A percentile compares a stretch with the other conserved stretches of the same genome.
Evolutionary conservation across 1,140 invertebrate species (phyloP).

Genomic region (Drosophila repletoides): DNA sequence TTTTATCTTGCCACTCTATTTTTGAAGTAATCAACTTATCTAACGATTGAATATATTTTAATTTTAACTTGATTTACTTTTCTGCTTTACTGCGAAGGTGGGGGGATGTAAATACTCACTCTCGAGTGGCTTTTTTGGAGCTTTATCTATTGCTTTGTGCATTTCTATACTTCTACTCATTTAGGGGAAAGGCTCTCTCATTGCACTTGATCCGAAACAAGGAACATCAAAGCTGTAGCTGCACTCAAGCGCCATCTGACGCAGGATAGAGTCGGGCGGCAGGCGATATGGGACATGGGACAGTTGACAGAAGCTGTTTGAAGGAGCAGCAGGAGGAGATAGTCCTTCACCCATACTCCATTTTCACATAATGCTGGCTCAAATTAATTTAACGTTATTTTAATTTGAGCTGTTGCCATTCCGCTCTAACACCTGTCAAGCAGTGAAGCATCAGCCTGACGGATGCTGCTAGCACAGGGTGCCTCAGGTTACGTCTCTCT

Average conservation of each 20-base stretch:
- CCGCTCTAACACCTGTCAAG: constrained; percentile 33
- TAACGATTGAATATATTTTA: too few relatives aligned
- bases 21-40: too few relatives aligned
- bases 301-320: too few relatives aligned
- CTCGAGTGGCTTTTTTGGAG: not conserved
- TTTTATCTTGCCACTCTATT: not conserved
- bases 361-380: constrained; percentile 53
- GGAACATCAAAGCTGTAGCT: constrained; percentile 11
- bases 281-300: too few relatives aligned
- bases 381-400: constrained; percentile 80
- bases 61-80: too few relatives aligned
- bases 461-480: constrained; percentile 57
- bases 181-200: constrained; percentile 6
- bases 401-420: constrained; percentile 62
- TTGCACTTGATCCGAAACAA: constrained; percentile 22
- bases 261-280: constrained; percentile 1
- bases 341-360: not conserved
- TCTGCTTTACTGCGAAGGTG: too few relatives aligned
- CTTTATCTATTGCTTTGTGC: constrained; percentile 26
- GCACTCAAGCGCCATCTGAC: constrained; percentile 22
- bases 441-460: constrained; percentile 17
- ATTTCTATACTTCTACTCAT: constrained; percentile 11
- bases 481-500: constrained; percentile 56
- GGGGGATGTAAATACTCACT: too few relatives aligned
- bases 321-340: not conserved